Percentiles rank a stretch among this genome's conserved stretches.
phyloP scores from a whole-genome alignment of 1,140 invertebrate genomes.

The Maconellicoccus hirsutus region DNA sequence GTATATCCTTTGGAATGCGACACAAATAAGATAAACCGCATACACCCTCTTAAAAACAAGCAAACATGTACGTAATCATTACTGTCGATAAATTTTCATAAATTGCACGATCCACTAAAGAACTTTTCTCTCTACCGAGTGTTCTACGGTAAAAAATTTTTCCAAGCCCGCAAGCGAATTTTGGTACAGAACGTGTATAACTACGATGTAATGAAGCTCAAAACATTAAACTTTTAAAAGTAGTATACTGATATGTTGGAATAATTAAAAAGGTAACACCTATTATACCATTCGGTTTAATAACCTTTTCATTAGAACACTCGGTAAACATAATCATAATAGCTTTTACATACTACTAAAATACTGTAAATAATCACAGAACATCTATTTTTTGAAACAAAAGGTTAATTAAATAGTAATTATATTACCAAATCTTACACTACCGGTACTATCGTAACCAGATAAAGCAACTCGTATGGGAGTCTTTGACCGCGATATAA shows the following conservation, averaged over 20 bases:
- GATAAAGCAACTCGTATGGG: not conserved
- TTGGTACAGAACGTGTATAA: no score
- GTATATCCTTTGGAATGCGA: no score
- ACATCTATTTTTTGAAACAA: constrained; percentile 4
- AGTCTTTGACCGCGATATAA: not conserved
- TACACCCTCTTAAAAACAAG: no score
- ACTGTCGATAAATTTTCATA: no score
- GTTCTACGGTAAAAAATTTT: no score
- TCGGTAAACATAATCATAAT: not conserved
- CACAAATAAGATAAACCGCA: no score
- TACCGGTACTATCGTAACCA: not conserved
- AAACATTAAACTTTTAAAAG: not conserved
- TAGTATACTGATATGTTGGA: not conserved
- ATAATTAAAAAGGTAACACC: not conserved
- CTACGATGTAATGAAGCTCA: not conserved
- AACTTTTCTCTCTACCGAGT: no score
- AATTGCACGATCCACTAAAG: no score
- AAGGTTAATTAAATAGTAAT: not conserved
- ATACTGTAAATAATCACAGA: not conserved
- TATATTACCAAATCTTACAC: not conserved
- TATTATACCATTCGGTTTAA: not conserved
- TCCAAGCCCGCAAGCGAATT: no score
- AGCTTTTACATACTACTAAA: not conserved
- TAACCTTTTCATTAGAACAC: not conserved
- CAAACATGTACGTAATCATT: no score